Percentiles rank a stretch among this genome's conserved stretches.
Conservation (phyloP, 2,113 vertebrate species). For the Pavo muticus region DNA sequence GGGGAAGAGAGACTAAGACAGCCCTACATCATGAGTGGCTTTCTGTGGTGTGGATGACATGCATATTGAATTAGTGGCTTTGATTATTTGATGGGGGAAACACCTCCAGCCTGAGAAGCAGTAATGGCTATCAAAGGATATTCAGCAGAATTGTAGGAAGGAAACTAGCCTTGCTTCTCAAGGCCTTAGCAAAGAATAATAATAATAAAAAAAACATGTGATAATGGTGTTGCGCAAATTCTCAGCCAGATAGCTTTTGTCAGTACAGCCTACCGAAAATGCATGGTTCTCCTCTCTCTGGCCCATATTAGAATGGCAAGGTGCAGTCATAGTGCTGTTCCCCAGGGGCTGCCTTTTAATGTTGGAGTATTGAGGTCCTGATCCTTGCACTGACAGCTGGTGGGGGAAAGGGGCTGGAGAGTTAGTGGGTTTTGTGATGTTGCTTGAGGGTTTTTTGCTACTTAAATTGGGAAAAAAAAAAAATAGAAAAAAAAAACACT, state of each 20-base stretch:
- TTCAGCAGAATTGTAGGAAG: not conserved
- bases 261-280: not conserved
- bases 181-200: not conserved
- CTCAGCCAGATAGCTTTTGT: not conserved
- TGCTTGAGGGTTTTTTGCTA: not conserved
- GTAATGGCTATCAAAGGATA: not conserved
- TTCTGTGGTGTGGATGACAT: not conserved
- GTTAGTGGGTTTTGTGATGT: not conserved
- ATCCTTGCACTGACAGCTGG: not conserved
- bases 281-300: accelerated
- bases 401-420: not conserved
- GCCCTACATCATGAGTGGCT: not conserved
- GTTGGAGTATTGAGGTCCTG: not conserved
- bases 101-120: not conserved
- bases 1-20: not conserved
- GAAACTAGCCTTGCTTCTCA: not conserved
- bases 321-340: not conserved
- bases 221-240: not conserved
- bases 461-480: not conserved
- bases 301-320: not conserved
- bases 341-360: not conserved
- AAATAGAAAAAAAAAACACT: not conserved
- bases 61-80: not conserved
- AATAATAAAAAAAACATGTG: not conserved
- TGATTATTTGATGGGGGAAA: not conserved